Conservation (phyloP, 2,113 vertebrate genomes). For the Cathartes aura region DNA sequence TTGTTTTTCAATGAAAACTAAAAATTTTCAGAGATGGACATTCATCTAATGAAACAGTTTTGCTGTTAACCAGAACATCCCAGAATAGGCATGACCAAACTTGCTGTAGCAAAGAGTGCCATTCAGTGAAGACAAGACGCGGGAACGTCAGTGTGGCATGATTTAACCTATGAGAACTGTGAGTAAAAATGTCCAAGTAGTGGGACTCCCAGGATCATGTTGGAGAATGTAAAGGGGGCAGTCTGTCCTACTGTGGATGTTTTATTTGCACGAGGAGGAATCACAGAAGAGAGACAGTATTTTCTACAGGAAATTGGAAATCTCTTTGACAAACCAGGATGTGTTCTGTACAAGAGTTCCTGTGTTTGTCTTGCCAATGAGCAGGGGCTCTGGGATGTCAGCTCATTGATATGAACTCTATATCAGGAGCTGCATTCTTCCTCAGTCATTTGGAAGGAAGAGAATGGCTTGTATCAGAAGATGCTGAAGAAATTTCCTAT, state of each 20-base stretch:
- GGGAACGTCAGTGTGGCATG: background rate
- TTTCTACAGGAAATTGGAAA: background rate
- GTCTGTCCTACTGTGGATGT: background rate
- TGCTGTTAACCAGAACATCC: background rate
- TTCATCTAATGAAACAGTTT: background rate
- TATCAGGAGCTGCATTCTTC: background rate
- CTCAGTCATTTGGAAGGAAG: background rate
- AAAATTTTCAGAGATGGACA: background rate
- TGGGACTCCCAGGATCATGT: background rate
- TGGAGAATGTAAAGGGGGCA: background rate
- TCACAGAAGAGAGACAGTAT: background rate
- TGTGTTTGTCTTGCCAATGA: constrained; percentile 1
- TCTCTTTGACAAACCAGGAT: background rate
- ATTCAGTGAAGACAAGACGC: background rate
- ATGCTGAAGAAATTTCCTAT: background rate
- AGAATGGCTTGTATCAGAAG: background rate
- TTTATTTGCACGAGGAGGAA: background rate
- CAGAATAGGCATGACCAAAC: background rate
- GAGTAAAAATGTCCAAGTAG: background rate
- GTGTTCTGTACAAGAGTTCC: background rate
- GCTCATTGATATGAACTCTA: background rate
- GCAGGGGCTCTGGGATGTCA: background rate
- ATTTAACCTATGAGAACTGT: background rate
- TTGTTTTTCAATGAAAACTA: background rate
- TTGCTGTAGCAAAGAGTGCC: background rate